A percentile compares a stretch with the other conserved stretches of the same genome.
Conservation (phyloP, 2,113 vertebrate species). For the Oxyruncus cristatus region DNA sequence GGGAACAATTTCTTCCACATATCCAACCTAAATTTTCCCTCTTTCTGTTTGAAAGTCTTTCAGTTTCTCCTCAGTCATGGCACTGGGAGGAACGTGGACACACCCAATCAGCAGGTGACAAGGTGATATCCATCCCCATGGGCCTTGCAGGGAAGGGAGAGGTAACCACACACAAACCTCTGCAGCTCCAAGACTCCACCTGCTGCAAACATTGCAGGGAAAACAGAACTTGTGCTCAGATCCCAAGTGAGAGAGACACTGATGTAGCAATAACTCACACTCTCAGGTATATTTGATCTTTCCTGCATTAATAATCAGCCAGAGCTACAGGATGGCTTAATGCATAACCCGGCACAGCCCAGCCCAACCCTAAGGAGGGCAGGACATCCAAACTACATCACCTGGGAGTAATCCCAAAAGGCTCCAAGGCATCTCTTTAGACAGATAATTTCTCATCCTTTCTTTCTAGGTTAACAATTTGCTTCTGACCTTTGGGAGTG, state of each 20-base stretch:
- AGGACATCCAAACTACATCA: not conserved
- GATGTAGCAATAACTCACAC: not conserved
- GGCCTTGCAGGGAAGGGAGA: not conserved
- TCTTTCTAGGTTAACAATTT: not conserved
- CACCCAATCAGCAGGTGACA: not conserved
- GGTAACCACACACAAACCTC: not conserved
- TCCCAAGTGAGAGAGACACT: not conserved
- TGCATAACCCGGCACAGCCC: not conserved
- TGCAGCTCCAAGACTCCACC: not conserved
- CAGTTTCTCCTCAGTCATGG: rapidly evolving
- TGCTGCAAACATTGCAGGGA: no score
- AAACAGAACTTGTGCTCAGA: not conserved
- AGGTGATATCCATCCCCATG: no score
- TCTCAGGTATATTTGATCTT: not conserved
- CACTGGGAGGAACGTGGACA: rapidly evolving
- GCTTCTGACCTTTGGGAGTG: not conserved
- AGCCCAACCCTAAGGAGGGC: not conserved
- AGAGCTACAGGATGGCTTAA: not conserved
- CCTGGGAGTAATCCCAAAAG: not conserved
- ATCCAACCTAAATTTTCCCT: not conserved
- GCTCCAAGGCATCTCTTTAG: not conserved
- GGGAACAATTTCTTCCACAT: not conserved
- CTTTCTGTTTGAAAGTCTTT: not conserved
- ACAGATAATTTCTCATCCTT: not conserved
- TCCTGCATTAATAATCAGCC: not conserved